Percentiles rank a stretch among this genome's conserved stretches.
phyloP scores from a whole-genome alignment of 2,113 vertebrate genomes.

The Leucoraja erinaceus region DNA sequence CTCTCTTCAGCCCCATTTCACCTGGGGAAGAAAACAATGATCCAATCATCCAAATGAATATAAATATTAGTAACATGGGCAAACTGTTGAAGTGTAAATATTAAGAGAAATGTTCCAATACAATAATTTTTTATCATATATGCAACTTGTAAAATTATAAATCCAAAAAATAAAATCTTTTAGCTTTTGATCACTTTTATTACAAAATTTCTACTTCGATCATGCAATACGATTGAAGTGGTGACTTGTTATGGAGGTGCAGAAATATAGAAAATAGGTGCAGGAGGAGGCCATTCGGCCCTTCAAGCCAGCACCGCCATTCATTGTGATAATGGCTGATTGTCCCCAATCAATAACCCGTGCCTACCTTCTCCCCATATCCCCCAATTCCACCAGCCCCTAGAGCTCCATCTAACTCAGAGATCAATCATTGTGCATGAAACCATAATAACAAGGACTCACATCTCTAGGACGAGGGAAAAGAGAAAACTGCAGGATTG shows the following conservation, averaged over 20 bases:
- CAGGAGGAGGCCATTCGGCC: too few species aligned
- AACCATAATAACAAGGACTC: background rate
- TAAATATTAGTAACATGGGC: background rate
- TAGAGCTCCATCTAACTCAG: too few species aligned
- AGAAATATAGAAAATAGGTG: too few species aligned
- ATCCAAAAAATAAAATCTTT: background rate
- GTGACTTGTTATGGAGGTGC: too few species aligned
- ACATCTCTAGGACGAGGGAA: background rate
- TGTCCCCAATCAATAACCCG: too few species aligned
- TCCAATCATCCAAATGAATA: background rate
- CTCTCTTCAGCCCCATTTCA: background rate
- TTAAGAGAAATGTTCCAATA: background rate
- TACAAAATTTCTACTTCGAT: too few species aligned
- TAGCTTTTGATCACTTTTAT: too few species aligned
- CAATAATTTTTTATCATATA: background rate
- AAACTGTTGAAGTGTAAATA: background rate
- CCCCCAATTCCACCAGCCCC: too few species aligned
- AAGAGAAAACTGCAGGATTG: background rate
- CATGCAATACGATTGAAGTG: too few species aligned
- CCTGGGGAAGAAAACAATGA: background rate
- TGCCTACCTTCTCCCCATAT: too few species aligned
- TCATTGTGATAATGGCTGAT: too few species aligned
- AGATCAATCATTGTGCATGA: background rate
- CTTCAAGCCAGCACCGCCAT: too few species aligned
- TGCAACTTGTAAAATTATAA: background rate